Evolutionary conservation across 2,888 invertebrate species (phyloP).

Genomic region (Drosophila lacicola): DNA sequence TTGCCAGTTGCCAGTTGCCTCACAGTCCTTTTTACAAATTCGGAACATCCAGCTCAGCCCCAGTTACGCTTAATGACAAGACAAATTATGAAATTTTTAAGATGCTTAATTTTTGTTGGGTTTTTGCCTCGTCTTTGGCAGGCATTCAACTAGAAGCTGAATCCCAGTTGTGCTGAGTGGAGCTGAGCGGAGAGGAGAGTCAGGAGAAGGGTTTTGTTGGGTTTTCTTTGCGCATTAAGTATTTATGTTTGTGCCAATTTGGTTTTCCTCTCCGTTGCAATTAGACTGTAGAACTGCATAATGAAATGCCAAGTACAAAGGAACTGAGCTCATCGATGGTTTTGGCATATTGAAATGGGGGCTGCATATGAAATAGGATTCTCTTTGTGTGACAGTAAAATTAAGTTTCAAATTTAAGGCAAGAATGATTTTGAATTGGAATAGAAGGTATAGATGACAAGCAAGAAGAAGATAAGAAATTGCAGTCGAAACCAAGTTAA

Average conservation of each 20-base stretch:
- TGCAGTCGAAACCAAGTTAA: no score
- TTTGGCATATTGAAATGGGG: conserved; percentile 8
- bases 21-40: conserved; percentile 14
- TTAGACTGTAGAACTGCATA: conserved; percentile 36
- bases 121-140: conserved; percentile 43
- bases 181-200: not conserved
- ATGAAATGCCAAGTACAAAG: conserved; percentile 4
- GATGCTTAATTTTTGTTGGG: conserved; percentile 63
- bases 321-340: conserved; percentile 12
- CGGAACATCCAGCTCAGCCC: conserved; percentile 34
- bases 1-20: conserved; percentile 41
- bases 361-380: not conserved
- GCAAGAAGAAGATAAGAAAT: no score
- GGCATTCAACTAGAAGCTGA: conserved; percentile 37
- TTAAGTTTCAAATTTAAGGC: no score
- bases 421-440: not conserved
- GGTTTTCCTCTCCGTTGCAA: conserved; percentile 29
- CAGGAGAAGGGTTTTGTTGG: conserved; percentile 3
- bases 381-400: not conserved
- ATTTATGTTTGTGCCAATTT: conserved; percentile 55
- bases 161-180: not conserved
- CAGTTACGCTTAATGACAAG: conserved; percentile 68
- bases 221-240: conserved; percentile 39
- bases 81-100: conserved; percentile 76
- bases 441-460: no score